These are phyloP conservation scores for Drosophila pruinosa DNA, from an alignment of 1,140 invertebrate genomes.

Conservation along the genomic window DNA sequence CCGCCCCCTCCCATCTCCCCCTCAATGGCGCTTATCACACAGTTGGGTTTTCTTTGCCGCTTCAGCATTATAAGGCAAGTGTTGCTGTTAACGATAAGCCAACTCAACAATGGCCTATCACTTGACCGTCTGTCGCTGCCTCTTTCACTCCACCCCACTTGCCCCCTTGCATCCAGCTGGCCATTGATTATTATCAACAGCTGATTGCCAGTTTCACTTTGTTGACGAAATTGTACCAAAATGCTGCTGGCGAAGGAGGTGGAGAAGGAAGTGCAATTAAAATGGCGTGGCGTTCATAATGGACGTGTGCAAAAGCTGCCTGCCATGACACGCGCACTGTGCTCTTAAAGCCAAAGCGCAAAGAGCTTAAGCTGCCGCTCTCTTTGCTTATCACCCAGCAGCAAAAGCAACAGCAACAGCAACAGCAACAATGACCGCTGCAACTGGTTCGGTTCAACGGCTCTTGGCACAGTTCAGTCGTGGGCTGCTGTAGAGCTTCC, in stretches of 20 bases:
- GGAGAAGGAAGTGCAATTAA: background rate
- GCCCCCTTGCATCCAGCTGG: no score
- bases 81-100: conserved; percentile 10
- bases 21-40: background rate
- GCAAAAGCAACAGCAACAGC: background rate
- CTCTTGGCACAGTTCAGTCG: conserved; percentile 26
- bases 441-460: conserved; percentile 28
- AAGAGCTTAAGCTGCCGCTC: background rate
- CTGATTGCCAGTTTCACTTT: background rate
- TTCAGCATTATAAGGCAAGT: conserved; percentile 9
- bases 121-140: conserved; percentile 1
- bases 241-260: no score
- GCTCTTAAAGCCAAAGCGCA: background rate
- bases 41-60: background rate
- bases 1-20: background rate
- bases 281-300: no score
- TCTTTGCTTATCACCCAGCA: background rate
- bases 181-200: background rate
- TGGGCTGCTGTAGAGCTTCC: background rate
- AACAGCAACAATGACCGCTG: background rate
- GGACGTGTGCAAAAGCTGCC: background rate
- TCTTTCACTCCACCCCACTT: background rate
- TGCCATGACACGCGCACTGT: background rate
- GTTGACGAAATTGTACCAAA: background rate
- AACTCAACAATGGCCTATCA: conserved; percentile 1